A percentile compares a stretch with the other conserved stretches of the same genome.
phyloP scores from a whole-genome alignment of 2,888 invertebrate species.

The Linyphia triangularis region DNA sequence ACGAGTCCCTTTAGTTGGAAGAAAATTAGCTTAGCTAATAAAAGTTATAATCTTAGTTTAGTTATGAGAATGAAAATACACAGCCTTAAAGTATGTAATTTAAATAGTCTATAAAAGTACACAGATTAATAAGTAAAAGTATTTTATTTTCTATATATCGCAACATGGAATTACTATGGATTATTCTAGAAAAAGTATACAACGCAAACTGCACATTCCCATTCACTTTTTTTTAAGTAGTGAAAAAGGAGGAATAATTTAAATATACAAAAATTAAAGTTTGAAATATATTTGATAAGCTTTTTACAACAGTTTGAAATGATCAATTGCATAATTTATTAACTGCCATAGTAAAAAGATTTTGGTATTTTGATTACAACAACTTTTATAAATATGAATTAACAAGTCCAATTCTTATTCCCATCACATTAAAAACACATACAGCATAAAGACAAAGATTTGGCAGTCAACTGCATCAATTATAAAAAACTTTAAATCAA shows the following conservation, averaged over 20 bases:
- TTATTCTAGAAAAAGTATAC: neutral
- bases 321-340: neutral
- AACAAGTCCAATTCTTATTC: neutral
- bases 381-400: neutral
- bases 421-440: neutral
- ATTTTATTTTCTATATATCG: neutral
- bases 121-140: neutral
- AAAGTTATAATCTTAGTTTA: no score
- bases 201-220: neutral
- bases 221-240: neutral
- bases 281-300: neutral
- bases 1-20: no score
- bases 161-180: neutral
- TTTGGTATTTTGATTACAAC: neutral
- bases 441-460: neutral
- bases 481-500: neutral
- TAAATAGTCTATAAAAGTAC: no score
- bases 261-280: neutral
- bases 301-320: neutral
- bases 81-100: no score
- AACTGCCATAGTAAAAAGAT: neutral
- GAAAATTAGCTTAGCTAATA: no score
- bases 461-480: neutral
- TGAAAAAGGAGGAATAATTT: neutral
- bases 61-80: neutral